Percentiles rank a stretch among this genome's conserved stretches.
phyloP scores from a whole-genome alignment of 1,140 invertebrate species.

The Papilio polytes region DNA sequence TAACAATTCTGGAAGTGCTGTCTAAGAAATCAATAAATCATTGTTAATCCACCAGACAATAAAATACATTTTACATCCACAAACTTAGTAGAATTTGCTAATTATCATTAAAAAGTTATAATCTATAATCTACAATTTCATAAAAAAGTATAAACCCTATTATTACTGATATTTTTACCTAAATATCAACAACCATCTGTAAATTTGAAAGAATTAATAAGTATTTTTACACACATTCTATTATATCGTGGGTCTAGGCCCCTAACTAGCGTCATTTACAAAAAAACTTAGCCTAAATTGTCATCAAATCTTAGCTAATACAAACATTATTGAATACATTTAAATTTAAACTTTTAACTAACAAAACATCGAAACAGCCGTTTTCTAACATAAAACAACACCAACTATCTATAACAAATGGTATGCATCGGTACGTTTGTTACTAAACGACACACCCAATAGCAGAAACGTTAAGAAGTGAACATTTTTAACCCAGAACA shows the following conservation, averaged over 20 bases:
- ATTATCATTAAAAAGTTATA: not conserved
- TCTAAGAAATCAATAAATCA: constrained; percentile 58
- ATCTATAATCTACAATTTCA: constrained; percentile 42
- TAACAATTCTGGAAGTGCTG: constrained; percentile 67
- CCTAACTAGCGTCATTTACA: constrained; percentile 59
- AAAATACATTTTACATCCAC: constrained; percentile 30
- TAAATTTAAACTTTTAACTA: constrained; percentile 47
- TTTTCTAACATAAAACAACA: constrained; percentile 76
- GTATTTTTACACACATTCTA: constrained; percentile 66
- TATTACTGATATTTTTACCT: constrained; percentile 77
- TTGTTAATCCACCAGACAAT: constrained; percentile 37
- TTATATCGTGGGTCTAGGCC: constrained; percentile 67
- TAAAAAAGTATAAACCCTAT: constrained; percentile 50
- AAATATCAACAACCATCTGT: constrained; percentile 81
- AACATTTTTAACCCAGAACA: constrained; percentile 50
- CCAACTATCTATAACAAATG: constrained; percentile 76
- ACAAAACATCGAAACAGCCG: constrained; percentile 71
- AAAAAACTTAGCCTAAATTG: constrained; percentile 52
- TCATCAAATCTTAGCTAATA: constrained; percentile 49
- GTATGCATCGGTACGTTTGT: constrained; percentile 66
- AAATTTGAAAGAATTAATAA: constrained; percentile 70
- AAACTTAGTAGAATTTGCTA: constrained; percentile 22
- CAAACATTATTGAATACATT: constrained; percentile 54
- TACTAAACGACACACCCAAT: constrained; percentile 58
- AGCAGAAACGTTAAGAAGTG: constrained; percentile 50